These are phyloP conservation scores for Saimiri boliviensis DNA, from an alignment of 2,113 vertebrate species.

Conservation along the genomic window DNA sequence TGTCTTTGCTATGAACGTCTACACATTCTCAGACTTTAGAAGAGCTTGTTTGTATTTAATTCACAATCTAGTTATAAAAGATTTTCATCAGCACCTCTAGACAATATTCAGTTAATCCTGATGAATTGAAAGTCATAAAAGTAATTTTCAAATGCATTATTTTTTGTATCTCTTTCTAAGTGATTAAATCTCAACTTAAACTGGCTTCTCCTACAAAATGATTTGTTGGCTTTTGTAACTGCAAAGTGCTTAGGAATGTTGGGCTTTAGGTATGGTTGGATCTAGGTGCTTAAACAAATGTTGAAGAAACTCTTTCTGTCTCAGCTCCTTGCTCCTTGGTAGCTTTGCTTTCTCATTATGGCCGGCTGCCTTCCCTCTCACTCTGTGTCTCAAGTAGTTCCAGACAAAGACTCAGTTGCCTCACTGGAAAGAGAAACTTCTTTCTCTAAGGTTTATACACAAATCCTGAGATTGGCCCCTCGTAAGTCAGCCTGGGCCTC, in stretches of 20 bases:
- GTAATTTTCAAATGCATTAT: background rate
- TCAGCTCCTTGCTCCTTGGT: background rate
- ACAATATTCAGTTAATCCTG: background rate
- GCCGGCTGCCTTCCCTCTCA: too few species aligned
- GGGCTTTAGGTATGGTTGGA: background rate
- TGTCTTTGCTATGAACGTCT: background rate
- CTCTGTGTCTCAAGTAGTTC: background rate
- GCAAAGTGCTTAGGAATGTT: background rate
- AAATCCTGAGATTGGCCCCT: background rate
- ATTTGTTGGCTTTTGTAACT: background rate
- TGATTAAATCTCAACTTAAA: background rate
- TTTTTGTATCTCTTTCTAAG: background rate
- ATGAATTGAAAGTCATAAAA: conserved; percentile 29
- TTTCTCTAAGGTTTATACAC: background rate
- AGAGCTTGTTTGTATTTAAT: background rate
- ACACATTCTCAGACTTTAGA: background rate
- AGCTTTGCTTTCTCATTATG: background rate
- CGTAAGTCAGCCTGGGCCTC: background rate
- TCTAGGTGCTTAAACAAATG: background rate
- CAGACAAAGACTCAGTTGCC: background rate
- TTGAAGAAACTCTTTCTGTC: background rate
- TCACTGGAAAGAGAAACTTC: background rate
- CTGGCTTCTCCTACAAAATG: background rate
- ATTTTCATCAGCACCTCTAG: background rate
- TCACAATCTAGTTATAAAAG: background rate